Evolutionary conservation across 2,113 vertebrate genomes (phyloP), one percentile per base, ranked within the genome.

Genomic region (Scomber colias): DNA sequence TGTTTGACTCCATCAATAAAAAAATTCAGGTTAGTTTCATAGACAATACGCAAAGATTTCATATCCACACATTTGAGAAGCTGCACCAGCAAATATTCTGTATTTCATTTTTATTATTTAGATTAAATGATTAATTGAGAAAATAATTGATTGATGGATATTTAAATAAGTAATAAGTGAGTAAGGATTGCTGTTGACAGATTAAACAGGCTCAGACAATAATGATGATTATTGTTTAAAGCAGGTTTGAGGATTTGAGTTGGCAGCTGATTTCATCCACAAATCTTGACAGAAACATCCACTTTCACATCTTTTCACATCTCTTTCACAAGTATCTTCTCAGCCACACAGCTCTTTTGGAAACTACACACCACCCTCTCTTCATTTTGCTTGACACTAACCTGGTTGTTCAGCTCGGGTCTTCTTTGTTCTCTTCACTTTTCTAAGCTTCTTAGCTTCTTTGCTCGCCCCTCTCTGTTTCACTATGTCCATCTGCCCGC

Each of bases 401-500:
- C 91, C 80, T 90, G 85, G 59, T 86, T 89, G 82, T 87, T 87
- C 71, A 53, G 80, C 21, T 35, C 15, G 24, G 69, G 54, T 84
- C 71, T 53, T 61, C 90, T 86, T 92, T 92, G 87, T 93, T 91
- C 86, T 75, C 65, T 49, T 77, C 79, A 85, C 87, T 89, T 83
- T 84, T 45, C 87, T 71, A 71, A 84, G 86, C 87, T 73, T 71
- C 74, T 86, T 77, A 84, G 86, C 87, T 73, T 71, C 74, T 86
- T 77, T 85, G 79, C 83, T 81, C 75, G 21, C 59, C 85, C 82
- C 35, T 88, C 92, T 92, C 80, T 75, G 81, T 92, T 92, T 89
- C 88, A 81, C 87, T 48, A 30, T 67, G 86, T 91, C 91, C 90
- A 82, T 92, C 91, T 93, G 91, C 91, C 90, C 87, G 64, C 80